A percentile compares a stretch with the other conserved stretches of the same genome.
phyloP scores from a whole-genome alignment of 2,113 vertebrate genomes.

The Solenodon paradoxus region DNA sequence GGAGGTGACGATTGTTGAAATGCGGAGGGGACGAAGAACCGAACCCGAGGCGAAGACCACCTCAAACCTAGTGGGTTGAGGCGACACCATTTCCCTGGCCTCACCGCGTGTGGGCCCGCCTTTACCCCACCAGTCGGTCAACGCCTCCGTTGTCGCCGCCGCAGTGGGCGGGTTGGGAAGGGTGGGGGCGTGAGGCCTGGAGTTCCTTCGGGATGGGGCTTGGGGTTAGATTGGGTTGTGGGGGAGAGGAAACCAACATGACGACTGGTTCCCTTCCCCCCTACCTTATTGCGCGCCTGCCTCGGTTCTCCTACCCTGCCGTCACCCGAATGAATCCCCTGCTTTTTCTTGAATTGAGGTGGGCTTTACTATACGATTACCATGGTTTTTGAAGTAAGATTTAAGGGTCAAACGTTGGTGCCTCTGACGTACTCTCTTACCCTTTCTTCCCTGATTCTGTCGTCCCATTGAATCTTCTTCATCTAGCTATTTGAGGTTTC shows the following conservation, averaged over 20 bases:
- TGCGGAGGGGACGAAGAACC: neutral
- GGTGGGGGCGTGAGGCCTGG: neutral
- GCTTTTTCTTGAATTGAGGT: constrained; percentile 4
- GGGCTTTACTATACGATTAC: neutral
- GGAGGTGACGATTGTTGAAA: constrained; percentile 44
- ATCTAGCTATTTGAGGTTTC: neutral
- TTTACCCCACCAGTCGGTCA: constrained; percentile 56
- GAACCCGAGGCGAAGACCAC: constrained; percentile 5
- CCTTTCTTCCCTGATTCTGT: neutral
- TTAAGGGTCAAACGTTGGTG: neutral
- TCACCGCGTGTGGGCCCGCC: constrained; percentile 66
- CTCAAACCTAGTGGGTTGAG: neutral
- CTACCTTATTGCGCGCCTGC: neutral
- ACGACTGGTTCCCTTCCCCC: neutral
- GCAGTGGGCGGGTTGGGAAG: constrained; percentile 59
- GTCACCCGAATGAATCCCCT: neutral
- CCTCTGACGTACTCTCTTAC: neutral
- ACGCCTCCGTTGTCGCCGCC: constrained; percentile 43
- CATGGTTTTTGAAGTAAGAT: neutral
- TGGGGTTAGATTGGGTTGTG: neutral
- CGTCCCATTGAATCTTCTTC: neutral
- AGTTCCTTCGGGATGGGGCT: constrained; percentile 40
- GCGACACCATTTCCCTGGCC: constrained; percentile 65
- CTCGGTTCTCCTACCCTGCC: neutral
- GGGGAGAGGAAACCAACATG: neutral